phyloP scores from a whole-genome alignment of 2,888 invertebrate genomes.

The Lepetodrilus schrolli region DNA sequence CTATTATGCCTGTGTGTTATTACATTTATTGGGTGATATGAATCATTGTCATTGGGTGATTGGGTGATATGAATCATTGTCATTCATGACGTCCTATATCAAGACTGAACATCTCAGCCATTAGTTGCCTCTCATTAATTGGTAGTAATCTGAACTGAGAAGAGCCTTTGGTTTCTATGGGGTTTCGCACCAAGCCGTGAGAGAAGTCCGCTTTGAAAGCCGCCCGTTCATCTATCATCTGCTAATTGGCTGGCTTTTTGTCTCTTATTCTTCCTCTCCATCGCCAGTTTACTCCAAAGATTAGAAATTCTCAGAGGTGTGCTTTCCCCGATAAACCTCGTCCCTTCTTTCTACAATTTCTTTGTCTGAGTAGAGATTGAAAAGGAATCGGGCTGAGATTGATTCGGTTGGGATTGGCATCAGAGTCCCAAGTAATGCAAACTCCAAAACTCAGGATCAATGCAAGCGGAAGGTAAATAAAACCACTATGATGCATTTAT shows the following conservation, averaged over 20 bases:
- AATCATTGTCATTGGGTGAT: too few species aligned
- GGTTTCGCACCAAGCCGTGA: neutral
- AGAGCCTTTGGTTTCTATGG: neutral
- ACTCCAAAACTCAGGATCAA: constrained; percentile 18
- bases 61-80: too few species aligned
- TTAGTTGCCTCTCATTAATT: constrained; percentile 1
- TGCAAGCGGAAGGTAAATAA: constrained; percentile 1
- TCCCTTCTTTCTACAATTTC: constrained; percentile 24
- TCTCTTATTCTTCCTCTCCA: constrained; percentile 7
- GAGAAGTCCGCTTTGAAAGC: neutral
- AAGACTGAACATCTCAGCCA: neutral
- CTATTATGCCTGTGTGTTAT: too few species aligned
- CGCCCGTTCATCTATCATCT: constrained; percentile 5
- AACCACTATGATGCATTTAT: constrained; percentile 11
- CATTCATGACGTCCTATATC: constrained; percentile 1
- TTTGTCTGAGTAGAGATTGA: constrained; percentile 27
- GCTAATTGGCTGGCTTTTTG: constrained; percentile 26
- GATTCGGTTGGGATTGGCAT: constrained; percentile 18
- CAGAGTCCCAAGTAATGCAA: neutral
- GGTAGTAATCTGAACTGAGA: neutral
- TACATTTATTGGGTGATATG: too few species aligned
- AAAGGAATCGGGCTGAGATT: constrained; percentile 25
- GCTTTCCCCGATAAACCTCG: constrained; percentile 22
- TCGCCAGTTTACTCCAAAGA: constrained; percentile 13
- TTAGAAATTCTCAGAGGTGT: constrained; percentile 26